phyloP scores from a whole-genome alignment of 2,888 invertebrate species.

The Kryphioiulus occultus region DNA sequence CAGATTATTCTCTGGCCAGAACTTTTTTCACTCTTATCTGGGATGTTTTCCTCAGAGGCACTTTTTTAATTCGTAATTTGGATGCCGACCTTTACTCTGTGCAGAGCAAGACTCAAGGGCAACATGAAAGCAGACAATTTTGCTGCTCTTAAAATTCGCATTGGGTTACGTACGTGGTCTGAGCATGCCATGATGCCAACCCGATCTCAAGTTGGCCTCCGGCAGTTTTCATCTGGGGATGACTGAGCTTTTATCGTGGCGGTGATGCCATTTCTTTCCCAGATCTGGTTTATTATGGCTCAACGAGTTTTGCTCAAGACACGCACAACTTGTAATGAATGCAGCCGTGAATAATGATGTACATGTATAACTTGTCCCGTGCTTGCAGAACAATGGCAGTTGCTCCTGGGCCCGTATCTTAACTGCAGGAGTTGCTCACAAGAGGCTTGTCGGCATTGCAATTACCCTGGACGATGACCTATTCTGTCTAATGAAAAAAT shows the following conservation, averaged over 20 bases:
- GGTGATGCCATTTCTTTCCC: not conserved
- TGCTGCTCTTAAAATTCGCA: not conserved
- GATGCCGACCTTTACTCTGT: not conserved
- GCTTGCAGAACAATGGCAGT: not conserved
- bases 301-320: not conserved
- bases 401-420: not conserved
- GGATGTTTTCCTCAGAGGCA: not conserved
- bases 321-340: not conserved
- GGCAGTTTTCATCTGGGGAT: not conserved
- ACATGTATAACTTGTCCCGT: not conserved
- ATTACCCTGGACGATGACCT: not conserved
- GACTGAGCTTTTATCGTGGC: not conserved
- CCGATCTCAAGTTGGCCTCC: not conserved
- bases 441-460: not conserved
- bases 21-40: not conserved
- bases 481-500: not conserved
- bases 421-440: not conserved
- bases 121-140: not conserved
- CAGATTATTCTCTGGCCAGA: too few species aligned
- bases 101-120: not conserved
- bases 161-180: not conserved
- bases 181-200: not conserved
- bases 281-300: not conserved
- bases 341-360: not conserved
- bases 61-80: constrained; percentile 10